phyloP scores from a whole-genome alignment of 2,113 vertebrate species.

The Syrrhaptes paradoxus region DNA sequence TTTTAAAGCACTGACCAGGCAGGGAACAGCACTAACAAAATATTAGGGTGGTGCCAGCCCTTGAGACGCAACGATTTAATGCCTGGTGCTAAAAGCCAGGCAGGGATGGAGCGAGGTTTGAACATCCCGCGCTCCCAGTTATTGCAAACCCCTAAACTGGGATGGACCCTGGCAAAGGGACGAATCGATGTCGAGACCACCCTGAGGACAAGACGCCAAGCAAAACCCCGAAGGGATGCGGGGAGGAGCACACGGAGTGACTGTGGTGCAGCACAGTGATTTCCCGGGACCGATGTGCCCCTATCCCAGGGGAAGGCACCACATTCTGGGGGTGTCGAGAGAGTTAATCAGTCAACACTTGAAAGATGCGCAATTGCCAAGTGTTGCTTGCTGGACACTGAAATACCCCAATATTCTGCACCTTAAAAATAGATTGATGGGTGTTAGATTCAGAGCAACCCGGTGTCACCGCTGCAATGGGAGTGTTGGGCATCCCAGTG shows the following conservation, averaged over 20 bases:
- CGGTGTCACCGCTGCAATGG: neutral
- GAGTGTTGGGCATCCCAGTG: neutral
- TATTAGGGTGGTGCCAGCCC: neutral
- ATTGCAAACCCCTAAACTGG: neutral
- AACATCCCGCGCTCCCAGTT: accelerated
- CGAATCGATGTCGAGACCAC: neutral
- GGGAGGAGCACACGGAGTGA: accelerated
- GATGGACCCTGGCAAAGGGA: neutral
- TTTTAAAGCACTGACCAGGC: neutral
- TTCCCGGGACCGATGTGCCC: no score
- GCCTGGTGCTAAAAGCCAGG: neutral
- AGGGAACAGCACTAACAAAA: neutral
- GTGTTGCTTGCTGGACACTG: neutral
- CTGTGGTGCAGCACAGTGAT: neutral
- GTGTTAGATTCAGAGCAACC: neutral
- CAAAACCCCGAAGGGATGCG: neutral
- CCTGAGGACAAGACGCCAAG: neutral
- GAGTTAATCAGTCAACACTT: neutral
- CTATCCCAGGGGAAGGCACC: accelerated
- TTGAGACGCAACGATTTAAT: accelerated
- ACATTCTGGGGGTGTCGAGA: accelerated
- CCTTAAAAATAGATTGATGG: neutral
- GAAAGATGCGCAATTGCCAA: neutral
- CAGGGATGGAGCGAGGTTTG: neutral
- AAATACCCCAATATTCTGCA: neutral